phyloP scores from a whole-genome alignment of 2,888 invertebrate species.

The Nephrocerus scutellatus region DNA sequence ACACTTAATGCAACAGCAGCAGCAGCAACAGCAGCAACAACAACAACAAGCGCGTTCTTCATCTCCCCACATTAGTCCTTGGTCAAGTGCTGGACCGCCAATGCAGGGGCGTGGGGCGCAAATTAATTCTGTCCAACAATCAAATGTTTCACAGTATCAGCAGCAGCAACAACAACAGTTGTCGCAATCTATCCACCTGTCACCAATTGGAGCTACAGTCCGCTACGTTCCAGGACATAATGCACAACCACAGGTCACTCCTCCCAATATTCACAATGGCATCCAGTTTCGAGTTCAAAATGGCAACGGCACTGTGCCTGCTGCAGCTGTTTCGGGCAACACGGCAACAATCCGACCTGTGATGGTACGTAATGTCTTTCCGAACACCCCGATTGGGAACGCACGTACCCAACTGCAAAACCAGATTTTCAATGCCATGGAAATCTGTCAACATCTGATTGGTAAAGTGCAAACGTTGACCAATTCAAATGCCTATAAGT shows the following conservation, averaged over 20 bases:
- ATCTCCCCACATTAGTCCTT: neutral
- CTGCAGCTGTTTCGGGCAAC: slow-evolving; percentile 12
- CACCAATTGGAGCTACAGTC: slow-evolving; percentile 26
- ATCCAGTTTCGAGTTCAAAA: slow-evolving; percentile 25
- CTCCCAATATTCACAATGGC: slow-evolving; percentile 19
- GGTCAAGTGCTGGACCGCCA: slow-evolving; percentile 16
- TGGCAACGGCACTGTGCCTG: slow-evolving; percentile 15
- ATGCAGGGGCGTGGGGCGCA: slow-evolving; percentile 22
- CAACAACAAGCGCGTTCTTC: neutral
- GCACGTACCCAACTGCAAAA: slow-evolving; percentile 42
- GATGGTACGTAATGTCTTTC: slow-evolving; percentile 37
- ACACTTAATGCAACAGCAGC: slow-evolving; percentile 12
- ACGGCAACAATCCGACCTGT: slow-evolving; percentile 22
- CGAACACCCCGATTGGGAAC: slow-evolving; percentile 37
- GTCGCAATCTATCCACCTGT: slow-evolving; percentile 15
- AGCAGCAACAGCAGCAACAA: slow-evolving; percentile 11
- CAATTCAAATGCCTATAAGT: slow-evolving; percentile 46
- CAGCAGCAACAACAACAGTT: slow-evolving; percentile 5
- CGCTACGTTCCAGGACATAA: slow-evolving; percentile 16
- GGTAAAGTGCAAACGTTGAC: slow-evolving; percentile 45
- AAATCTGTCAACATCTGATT: slow-evolving; percentile 45
- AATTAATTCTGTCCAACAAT: slow-evolving; percentile 17
- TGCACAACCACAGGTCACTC: slow-evolving; percentile 27
- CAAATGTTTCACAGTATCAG: neutral
- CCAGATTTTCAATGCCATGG: slow-evolving; percentile 44